Percentiles rank a stretch among this genome's conserved stretches.
Evolutionary conservation across 2,888 invertebrate species (phyloP).

Genomic region (Phyllotreta striolata): DNA sequence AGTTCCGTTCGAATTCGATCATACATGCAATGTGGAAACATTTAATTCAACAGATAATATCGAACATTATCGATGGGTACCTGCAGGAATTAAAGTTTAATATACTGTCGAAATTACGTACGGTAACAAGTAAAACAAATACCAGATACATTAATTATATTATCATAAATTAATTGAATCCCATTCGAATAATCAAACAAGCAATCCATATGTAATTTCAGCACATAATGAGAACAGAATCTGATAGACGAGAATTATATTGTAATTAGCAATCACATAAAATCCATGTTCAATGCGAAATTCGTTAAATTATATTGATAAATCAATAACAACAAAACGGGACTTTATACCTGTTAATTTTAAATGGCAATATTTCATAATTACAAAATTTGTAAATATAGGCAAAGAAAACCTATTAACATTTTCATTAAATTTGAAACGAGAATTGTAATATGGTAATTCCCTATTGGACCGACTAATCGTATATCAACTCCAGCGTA

Average conservation of each 20-base stretch:
- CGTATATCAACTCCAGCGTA: background rate
- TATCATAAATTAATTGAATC: conserved; percentile 20
- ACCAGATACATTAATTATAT: conserved; percentile 14
- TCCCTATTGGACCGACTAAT: too few species aligned
- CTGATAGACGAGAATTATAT: conserved; percentile 13
- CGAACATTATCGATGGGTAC: background rate
- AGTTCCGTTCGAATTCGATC: background rate
- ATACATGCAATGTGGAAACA: too few species aligned
- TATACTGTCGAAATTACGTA: background rate
- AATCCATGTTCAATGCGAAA: conserved; percentile 4
- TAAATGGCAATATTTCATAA: too few species aligned
- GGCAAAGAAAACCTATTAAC: too few species aligned
- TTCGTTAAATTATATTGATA: background rate
- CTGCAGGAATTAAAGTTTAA: background rate
- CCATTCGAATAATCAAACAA: conserved; percentile 14
- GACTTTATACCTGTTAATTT: too few species aligned
- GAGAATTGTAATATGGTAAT: too few species aligned
- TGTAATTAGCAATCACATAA: conserved; percentile 13
- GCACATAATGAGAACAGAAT: conserved; percentile 12
- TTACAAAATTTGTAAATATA: too few species aligned
- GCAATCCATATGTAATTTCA: conserved; percentile 19
- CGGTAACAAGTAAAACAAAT: conserved; percentile 11
- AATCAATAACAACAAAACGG: conserved; percentile 2
- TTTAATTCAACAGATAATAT: too few species aligned
- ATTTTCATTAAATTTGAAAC: too few species aligned